Conservation (phyloP, 2,797 vertebrate species). For the Chanos chanos region DNA sequence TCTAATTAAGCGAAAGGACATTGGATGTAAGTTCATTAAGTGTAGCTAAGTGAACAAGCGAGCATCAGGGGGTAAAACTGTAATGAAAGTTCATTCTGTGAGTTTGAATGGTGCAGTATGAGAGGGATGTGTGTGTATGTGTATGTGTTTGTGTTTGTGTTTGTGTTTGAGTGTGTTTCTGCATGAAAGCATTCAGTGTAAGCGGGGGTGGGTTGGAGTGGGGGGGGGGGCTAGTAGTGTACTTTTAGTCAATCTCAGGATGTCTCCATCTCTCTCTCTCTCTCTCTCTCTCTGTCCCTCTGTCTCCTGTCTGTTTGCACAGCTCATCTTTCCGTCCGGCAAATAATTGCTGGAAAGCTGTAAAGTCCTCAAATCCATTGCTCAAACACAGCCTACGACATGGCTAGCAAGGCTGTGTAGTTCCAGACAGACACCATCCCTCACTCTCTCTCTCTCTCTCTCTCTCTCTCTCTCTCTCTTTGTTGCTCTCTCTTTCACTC, state of each 20-base stretch:
- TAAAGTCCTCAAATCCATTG: constrained; percentile 38
- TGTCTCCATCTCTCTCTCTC: constrained; percentile 9
- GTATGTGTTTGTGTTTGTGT: background rate
- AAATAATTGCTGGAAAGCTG: constrained; percentile 42
- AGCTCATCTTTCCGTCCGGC: constrained; percentile 37
- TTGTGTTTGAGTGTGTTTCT: background rate
- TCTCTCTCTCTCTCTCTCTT: constrained; percentile 24
- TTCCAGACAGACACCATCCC: constrained; percentile 49
- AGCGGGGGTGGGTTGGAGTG: constrained; percentile 3
- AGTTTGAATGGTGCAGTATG: background rate
- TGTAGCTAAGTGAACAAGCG: constrained; percentile 20
- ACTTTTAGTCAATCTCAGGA: constrained; percentile 6
- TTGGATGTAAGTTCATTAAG: constrained; percentile 25
- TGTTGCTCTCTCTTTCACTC: background rate
- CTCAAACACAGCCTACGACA: constrained; percentile 36
- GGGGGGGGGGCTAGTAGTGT: constrained; percentile 11
- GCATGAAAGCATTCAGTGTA: background rate
- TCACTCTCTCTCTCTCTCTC: constrained; percentile 37
- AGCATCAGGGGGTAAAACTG: constrained; percentile 1
- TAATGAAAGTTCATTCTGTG: constrained; percentile 16
- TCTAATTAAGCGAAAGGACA: constrained; percentile 18
- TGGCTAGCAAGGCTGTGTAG: constrained; percentile 55
- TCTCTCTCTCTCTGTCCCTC: constrained; percentile 17
- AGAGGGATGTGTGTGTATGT: background rate
- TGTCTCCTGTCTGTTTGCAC: constrained; percentile 36